Conservation (phyloP, 2,888 invertebrate species). For the Drosophila sordidapex region DNA sequence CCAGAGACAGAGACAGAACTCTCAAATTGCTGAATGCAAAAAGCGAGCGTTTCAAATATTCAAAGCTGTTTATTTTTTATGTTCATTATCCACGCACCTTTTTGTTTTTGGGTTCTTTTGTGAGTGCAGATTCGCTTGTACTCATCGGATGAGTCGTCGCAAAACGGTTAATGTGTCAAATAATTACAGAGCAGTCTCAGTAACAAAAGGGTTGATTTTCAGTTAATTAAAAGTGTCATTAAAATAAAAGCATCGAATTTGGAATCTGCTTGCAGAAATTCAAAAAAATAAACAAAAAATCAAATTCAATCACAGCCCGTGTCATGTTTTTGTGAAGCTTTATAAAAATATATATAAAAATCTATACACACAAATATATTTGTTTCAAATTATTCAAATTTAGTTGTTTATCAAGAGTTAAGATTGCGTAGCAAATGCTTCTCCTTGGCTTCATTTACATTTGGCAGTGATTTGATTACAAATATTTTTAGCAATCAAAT, state of each 20-base stretch:
- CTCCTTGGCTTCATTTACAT: neutral
- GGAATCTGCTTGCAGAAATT: neutral
- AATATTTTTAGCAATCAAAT: neutral
- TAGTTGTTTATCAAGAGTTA: neutral
- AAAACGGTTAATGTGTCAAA: conserved; percentile 76
- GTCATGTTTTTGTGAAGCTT: conserved; percentile 15
- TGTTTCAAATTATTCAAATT: neutral
- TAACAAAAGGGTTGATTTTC: conserved; percentile 57
- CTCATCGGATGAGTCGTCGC: conserved; percentile 61
- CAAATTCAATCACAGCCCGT: neutral
- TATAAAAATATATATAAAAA: neutral
- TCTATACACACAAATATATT: neutral
- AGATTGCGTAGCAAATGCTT: neutral
- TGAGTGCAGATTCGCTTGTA: conserved; percentile 49
- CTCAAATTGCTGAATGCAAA: conserved; percentile 8
- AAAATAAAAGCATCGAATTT: conserved; percentile 26
- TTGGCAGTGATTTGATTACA: neutral
- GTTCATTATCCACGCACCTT: conserved; percentile 34
- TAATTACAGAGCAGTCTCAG: conserved; percentile 39
- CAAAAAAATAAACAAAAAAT: neutral
- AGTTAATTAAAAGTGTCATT: conserved; percentile 72
- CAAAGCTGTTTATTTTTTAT: conserved; percentile 45
- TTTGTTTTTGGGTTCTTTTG: conserved; percentile 13
- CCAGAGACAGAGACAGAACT: neutral
- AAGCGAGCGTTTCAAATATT: conserved; percentile 39